A percentile compares a stretch with the other conserved stretches of the same genome.
Conservation (phyloP, 1,140 invertebrate genomes). For the Mya arenaria region DNA sequence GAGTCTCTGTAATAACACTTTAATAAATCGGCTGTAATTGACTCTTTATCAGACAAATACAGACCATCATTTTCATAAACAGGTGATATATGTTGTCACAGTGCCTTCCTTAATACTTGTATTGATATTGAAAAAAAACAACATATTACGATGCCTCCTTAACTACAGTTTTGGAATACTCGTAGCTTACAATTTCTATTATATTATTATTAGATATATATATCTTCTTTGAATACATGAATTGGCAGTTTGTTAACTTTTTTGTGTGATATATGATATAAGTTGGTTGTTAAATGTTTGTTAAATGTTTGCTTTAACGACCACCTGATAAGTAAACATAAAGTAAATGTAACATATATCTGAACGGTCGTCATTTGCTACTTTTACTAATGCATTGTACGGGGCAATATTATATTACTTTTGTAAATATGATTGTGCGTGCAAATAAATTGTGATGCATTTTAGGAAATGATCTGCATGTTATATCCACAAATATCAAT, state of each 20-base stretch:
- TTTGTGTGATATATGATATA: too few species aligned
- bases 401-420: neutral
- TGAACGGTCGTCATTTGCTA: neutral
- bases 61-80: neutral
- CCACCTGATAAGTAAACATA: neutral
- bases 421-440: neutral
- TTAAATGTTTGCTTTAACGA: neutral
- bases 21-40: too few species aligned
- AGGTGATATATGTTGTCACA: too few species aligned
- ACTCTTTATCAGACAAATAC: neutral
- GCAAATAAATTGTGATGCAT: neutral
- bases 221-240: too few species aligned
- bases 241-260: too few species aligned
- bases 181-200: too few species aligned
- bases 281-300: neutral
- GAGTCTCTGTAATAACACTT: neutral
- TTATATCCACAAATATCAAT: neutral
- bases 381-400: neutral
- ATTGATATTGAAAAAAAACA: too few species aligned
- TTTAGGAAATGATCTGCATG: slow-evolving; percentile 31
- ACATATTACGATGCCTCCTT: too few species aligned
- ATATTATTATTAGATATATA: too few species aligned
- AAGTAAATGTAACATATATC: neutral
- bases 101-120: too few species aligned
- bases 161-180: too few species aligned